Evolutionary conservation across 2,888 invertebrate genomes (phyloP).

Genomic region (Eristalis arbustorum): DNA sequence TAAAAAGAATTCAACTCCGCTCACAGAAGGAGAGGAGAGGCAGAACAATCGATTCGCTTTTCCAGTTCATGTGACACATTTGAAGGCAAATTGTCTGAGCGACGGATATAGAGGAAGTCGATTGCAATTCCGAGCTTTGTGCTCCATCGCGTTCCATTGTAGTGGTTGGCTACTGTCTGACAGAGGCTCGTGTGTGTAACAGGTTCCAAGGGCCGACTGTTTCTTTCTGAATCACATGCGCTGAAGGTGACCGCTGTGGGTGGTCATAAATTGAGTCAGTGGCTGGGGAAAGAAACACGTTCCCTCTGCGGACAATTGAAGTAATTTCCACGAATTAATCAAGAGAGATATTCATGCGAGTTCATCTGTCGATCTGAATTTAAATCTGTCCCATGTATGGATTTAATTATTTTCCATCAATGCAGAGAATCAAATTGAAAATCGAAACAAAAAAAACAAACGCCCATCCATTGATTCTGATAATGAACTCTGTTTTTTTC

Average conservation of each 20-base stretch:
- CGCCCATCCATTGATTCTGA: conserved; percentile 8
- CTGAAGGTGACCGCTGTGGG: background rate
- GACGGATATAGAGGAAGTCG: background rate
- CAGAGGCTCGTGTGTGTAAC: background rate
- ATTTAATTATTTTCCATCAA: conserved; percentile 20
- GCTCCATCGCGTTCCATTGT: background rate
- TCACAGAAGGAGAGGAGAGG: background rate
- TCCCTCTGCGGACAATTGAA: background rate
- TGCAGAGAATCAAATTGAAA: background rate
- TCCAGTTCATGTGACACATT: conserved; percentile 15
- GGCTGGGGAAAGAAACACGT: background rate
- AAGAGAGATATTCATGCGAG: background rate
- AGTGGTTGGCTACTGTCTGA: conserved; percentile 9
- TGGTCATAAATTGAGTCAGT: background rate
- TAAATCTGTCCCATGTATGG: background rate
- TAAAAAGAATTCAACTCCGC: background rate
- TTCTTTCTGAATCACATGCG: background rate
- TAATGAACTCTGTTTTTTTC: conserved; percentile 72
- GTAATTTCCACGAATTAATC: background rate
- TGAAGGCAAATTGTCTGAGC: conserved; percentile 4
- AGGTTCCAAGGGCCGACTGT: background rate
- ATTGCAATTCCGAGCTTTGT: conserved; percentile 15
- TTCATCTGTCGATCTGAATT: background rate
- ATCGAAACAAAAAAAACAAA: background rate
- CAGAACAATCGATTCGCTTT: conserved; percentile 15